These are phyloP conservation scores for Aphis gossypii DNA, from an alignment of 1,140 invertebrate species.

Conservation along the genomic window DNA sequence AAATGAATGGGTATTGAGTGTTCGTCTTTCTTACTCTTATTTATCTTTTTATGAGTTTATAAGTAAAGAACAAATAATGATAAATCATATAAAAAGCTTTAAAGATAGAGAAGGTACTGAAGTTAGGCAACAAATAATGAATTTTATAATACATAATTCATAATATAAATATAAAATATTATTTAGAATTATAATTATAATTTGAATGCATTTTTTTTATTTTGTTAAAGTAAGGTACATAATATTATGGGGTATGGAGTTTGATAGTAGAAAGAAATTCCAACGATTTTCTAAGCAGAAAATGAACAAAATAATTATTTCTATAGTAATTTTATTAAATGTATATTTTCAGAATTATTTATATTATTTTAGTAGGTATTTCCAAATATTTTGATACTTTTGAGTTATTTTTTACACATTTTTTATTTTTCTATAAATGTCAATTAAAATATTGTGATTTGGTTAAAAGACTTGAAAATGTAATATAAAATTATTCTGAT, in stretches of 20 bases:
- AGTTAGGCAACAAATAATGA: background rate
- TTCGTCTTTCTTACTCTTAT: background rate
- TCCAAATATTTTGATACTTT: background rate
- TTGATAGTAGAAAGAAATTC: background rate
- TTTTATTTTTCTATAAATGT: background rate
- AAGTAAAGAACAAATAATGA: background rate
- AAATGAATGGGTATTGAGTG: background rate
- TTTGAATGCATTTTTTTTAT: too few relatives aligned
- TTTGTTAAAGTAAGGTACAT: too few relatives aligned
- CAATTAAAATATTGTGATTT: background rate
- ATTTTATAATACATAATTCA: background rate
- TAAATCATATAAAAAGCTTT: background rate
- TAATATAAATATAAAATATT: background rate
- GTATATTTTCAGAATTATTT: background rate
- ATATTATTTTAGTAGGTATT: background rate
- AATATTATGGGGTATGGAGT: too few relatives aligned
- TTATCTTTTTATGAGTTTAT: background rate
- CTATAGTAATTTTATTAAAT: background rate
- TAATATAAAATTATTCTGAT: too few relatives aligned
- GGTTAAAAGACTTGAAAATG: too few relatives aligned
- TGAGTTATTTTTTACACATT: too few relatives aligned
- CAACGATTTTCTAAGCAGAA: background rate
- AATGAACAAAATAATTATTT: background rate
- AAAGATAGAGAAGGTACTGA: background rate
- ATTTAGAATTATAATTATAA: too few relatives aligned